Conservation (phyloP, 2,113 vertebrate species). For the Gymnorhina tibicen region DNA sequence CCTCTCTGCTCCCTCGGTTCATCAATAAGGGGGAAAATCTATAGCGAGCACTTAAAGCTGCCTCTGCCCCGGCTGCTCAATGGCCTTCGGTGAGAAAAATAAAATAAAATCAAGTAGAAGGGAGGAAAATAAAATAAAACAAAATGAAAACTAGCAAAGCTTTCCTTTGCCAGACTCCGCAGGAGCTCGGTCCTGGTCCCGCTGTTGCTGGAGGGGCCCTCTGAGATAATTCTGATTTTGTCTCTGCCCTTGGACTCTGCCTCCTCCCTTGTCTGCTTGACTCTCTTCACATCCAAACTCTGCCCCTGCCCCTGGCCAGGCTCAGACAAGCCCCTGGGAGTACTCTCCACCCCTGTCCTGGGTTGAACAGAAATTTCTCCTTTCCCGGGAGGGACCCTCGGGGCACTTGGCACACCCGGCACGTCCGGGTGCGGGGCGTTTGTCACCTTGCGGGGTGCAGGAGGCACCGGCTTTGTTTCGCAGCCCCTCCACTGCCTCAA, state of each 20-base stretch:
- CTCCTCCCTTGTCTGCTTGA: neutral
- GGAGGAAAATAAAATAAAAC: neutral
- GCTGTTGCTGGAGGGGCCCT: neutral
- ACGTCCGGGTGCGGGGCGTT: neutral
- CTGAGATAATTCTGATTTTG: neutral
- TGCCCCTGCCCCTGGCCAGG: neutral
- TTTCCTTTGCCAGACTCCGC: neutral
- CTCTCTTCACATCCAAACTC: rapidly evolving
- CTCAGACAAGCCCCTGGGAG: neutral
- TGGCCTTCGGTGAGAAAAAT: neutral
- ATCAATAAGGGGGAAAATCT: neutral
- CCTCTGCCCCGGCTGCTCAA: neutral
- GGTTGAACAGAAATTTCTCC: neutral
- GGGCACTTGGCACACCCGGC: neutral
- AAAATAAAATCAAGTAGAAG: neutral
- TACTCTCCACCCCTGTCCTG: neutral
- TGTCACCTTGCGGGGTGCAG: neutral
- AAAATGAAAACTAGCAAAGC: neutral
- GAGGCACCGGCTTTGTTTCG: neutral
- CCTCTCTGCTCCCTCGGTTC: neutral
- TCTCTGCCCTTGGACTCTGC: neutral
- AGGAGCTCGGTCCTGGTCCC: neutral
- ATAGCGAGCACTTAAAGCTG: neutral
- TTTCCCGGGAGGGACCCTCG: rapidly evolving
- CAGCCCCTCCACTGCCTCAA: neutral